These are phyloP conservation scores for Parelbella ahira DNA, from an alignment of 2,888 invertebrate species.

Conservation along the genomic window DNA sequence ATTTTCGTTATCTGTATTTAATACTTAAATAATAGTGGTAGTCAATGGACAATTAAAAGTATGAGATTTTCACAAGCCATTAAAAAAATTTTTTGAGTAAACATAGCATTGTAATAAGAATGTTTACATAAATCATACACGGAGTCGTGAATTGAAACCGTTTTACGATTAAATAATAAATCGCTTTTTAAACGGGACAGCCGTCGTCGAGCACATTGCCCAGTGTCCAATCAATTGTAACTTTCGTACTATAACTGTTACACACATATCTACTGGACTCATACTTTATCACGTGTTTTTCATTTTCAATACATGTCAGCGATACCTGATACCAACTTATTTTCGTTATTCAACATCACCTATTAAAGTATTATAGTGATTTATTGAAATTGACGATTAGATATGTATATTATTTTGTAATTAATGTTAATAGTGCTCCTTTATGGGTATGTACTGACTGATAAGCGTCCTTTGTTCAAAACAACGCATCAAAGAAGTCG, in stretches of 20 bases:
- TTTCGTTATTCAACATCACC: neutral
- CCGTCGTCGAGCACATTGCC: conserved; percentile 27
- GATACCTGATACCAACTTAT: neutral
- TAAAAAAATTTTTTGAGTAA: too few species aligned
- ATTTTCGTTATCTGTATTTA: conserved; percentile 6
- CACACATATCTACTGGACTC: neutral
- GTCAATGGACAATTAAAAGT: too few species aligned
- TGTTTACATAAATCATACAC: too few species aligned
- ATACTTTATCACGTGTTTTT: neutral
- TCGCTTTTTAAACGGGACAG: conserved; percentile 16
- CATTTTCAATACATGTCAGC: conserved; percentile 4
- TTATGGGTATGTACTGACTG: conserved; percentile 1
- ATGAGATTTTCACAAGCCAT: too few species aligned
- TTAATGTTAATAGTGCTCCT: neutral
- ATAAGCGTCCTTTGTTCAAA: conserved; percentile 12
- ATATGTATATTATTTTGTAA: too few species aligned
- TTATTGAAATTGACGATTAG: neutral
- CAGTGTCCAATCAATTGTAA: conserved; percentile 16
- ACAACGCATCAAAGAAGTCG: conserved; percentile 46
- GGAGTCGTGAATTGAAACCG: conserved; percentile 7
- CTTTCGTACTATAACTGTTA: conserved; percentile 11
- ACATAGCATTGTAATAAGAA: too few species aligned
- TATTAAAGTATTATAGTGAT: too few species aligned
- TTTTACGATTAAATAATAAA: conserved; percentile 23
- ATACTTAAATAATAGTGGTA: too few species aligned